Evolutionary conservation across 2,113 vertebrate genomes (phyloP).

Genomic region (Psophia crepitans): DNA sequence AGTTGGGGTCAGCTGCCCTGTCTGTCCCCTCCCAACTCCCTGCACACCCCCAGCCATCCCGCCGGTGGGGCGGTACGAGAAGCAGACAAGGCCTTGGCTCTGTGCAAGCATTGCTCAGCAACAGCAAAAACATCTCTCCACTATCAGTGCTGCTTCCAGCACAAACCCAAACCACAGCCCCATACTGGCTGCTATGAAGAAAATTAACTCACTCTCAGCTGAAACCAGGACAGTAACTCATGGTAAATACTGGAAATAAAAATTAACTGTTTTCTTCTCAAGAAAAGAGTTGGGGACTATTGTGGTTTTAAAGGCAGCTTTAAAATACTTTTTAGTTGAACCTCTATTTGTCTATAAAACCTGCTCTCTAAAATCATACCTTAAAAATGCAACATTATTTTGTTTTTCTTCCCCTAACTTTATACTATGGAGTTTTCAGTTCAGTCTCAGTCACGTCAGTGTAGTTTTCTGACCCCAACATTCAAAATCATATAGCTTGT

Average conservation of each 20-base stretch:
- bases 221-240: too few species aligned
- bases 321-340: slow-evolving; percentile 33
- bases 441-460: background rate
- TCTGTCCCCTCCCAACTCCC: too few species aligned
- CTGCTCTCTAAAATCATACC: slow-evolving; percentile 15
- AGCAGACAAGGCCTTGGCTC: too few species aligned
- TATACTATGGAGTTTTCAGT: background rate
- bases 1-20: too few species aligned
- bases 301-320: background rate
- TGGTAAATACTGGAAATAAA: slow-evolving; percentile 12
- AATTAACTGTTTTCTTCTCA: background rate
- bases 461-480: background rate
- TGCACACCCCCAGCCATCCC: too few species aligned
- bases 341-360: background rate
- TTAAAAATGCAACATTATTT: slow-evolving; percentile 1
- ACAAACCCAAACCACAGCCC: too few species aligned
- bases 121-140: too few species aligned
- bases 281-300: background rate
- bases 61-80: too few species aligned
- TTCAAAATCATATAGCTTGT: background rate
- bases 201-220: too few species aligned
- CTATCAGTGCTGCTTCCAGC: too few species aligned
- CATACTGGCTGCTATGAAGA: too few species aligned
- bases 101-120: too few species aligned
- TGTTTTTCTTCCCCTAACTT: background rate